Conservation (phyloP, 2,113 vertebrate species). For the Atractosteus spatula region DNA sequence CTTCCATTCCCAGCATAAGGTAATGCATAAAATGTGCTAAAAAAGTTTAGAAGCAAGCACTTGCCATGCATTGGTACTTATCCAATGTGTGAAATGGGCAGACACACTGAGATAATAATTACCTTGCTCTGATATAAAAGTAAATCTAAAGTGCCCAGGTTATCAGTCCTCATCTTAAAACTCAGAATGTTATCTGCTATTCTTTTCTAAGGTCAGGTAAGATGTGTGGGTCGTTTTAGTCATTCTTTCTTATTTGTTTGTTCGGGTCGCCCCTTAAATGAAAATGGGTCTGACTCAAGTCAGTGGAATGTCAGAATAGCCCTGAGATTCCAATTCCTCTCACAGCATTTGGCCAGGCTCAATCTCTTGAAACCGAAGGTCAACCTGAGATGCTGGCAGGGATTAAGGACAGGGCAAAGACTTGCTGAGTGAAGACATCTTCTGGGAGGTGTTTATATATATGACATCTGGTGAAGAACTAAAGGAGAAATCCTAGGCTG, state of each 20-base stretch:
- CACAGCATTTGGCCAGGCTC: neutral
- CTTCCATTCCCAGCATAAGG: no score
- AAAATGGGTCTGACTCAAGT: neutral
- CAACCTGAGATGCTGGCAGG: conserved; percentile 1
- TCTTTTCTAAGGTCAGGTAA: conserved; percentile 2
- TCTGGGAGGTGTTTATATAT: conserved; percentile 17
- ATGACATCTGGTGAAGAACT: neutral
- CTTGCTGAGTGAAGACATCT: conserved; percentile 5
- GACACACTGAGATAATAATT: conserved; percentile 19
- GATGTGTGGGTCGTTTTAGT: neutral
- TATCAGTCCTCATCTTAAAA: conserved; percentile 16
- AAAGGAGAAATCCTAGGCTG: neutral
- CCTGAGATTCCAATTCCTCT: neutral
- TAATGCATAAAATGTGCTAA: no score
- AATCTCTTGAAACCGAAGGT: neutral
- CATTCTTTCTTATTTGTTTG: conserved; percentile 8
- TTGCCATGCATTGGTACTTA: no score
- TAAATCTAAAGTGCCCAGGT: conserved; percentile 12
- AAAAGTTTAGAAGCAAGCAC: no score
- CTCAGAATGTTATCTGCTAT: conserved; percentile 7
- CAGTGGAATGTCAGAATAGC: neutral
- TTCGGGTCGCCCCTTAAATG: neutral
- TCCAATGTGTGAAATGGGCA: conserved; percentile 4
- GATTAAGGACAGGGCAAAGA: conserved; percentile 13
- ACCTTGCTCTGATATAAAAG: conserved; percentile 7